These are phyloP conservation scores for Melanerpes formicivorus DNA, from an alignment of 2,113 vertebrate genomes.

Conservation along the genomic window DNA sequence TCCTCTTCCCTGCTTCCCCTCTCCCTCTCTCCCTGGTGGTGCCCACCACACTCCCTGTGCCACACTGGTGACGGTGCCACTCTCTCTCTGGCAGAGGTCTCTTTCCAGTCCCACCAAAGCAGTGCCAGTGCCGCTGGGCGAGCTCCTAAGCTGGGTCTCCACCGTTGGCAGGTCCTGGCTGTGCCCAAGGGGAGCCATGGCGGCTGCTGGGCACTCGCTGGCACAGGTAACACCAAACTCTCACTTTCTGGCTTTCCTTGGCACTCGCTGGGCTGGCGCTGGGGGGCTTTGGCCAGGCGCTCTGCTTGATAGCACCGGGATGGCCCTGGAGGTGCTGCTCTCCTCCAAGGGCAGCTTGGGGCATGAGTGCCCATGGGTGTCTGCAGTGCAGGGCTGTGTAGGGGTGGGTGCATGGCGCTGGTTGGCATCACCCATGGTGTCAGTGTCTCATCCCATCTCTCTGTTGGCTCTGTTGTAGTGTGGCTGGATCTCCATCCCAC, in stretches of 20 bases:
- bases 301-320: accelerated
- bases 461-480: constrained; percentile 69
- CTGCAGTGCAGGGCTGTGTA: not conserved
- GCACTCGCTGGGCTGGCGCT: not conserved
- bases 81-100: constrained; percentile 55
- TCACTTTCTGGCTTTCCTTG: not conserved
- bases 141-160: constrained; percentile 54
- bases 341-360: not conserved
- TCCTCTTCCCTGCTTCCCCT: no score
- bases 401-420: not conserved
- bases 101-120: constrained; percentile 32
- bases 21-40: no score
- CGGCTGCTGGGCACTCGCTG: not conserved
- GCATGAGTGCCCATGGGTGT: not conserved
- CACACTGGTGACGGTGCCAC: not conserved
- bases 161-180: not conserved
- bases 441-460: constrained; percentile 63
- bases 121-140: not conserved
- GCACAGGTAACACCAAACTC: not conserved
- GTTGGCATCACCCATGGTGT: not conserved
- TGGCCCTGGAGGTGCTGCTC: accelerated
- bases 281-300: not conserved
- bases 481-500: constrained; percentile 69
- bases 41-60: no score
- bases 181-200: not conserved